Percentiles rank a stretch among this genome's conserved stretches.
These are phyloP conservation scores for Automeris io DNA, from an alignment of 2,888 invertebrate genomes.

Conservation along the genomic window DNA sequence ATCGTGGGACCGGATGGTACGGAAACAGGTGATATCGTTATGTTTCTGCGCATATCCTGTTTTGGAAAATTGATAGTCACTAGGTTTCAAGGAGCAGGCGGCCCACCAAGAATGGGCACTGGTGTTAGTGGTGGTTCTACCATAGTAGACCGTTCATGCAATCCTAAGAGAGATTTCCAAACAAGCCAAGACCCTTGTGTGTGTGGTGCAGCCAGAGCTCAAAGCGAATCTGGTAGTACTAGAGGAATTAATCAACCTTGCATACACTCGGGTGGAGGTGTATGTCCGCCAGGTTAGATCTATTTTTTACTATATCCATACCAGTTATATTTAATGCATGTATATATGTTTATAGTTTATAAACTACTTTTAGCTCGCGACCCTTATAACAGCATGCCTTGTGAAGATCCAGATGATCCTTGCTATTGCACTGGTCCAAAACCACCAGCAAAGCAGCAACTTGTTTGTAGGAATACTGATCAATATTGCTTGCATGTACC, in stretches of 20 bases:
- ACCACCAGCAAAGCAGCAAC: conserved; percentile 33
- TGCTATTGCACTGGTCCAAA: conserved; percentile 61
- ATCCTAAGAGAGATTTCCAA: conserved; percentile 45
- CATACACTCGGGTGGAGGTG: conserved; percentile 20
- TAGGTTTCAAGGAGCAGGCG: conserved; percentile 74
- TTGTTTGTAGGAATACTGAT: conserved; percentile 61
- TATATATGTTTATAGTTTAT: neutral
- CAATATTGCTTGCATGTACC: conserved; percentile 65
- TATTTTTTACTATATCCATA: neutral
- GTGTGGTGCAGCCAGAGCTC: conserved; percentile 43
- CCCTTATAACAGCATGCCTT: conserved; percentile 55
- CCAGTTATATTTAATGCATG: neutral
- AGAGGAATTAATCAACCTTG: conserved; percentile 19
- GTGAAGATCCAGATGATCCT: conserved; percentile 53
- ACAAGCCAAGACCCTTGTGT: conserved; percentile 49
- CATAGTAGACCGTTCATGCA: conserved; percentile 53
- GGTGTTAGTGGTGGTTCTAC: conserved; percentile 24
- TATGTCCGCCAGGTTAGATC: conserved; percentile 42
- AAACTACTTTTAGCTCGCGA: conserved; percentile 29
- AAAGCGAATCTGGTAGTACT: conserved; percentile 14
- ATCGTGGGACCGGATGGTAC: conserved; percentile 66
- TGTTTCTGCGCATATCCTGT: conserved; percentile 80
- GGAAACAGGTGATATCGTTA: conserved; percentile 75
- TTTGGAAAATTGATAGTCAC: conserved; percentile 82
- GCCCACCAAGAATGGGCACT: conserved; percentile 38